These are phyloP conservation scores for Geotrupes spiniger DNA, from an alignment of 2,888 invertebrate genomes.

Conservation along the genomic window DNA sequence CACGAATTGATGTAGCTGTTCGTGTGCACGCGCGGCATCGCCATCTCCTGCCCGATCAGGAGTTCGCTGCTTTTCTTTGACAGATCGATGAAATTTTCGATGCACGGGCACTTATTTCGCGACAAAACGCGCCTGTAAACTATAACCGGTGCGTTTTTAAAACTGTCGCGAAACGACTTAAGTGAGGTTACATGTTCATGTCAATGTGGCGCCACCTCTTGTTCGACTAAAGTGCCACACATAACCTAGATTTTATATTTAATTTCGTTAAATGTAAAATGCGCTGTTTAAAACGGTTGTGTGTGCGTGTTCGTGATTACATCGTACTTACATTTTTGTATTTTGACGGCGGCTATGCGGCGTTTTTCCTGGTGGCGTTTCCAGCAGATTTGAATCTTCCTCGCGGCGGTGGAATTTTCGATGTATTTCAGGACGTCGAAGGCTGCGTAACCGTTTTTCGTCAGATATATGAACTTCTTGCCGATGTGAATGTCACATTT, in stretches of 20 bases:
- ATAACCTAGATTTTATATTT: too few species aligned
- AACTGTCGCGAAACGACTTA: neutral
- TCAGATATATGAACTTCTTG: conserved; percentile 24
- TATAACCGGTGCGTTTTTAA: neutral
- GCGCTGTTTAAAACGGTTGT: too few species aligned
- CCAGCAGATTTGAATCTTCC: conserved; percentile 26
- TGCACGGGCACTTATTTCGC: conserved; percentile 7
- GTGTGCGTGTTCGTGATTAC: neutral
- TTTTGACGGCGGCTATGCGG: conserved; percentile 21
- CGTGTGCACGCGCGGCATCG: neutral
- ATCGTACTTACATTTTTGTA: conserved; percentile 25
- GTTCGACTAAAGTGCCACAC: too few species aligned
- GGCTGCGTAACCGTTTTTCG: conserved; percentile 18
- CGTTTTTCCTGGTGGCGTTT: conserved; percentile 9
- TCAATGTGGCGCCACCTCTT: too few species aligned
- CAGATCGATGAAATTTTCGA: conserved; percentile 26
- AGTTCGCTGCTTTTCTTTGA: conserved; percentile 23
- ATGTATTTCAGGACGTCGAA: conserved; percentile 22
- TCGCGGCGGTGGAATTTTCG: conserved; percentile 15
- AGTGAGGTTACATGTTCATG: too few species aligned
- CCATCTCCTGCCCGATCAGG: conserved; percentile 4
- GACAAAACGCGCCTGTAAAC: conserved; percentile 16
- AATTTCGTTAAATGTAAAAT: too few species aligned
- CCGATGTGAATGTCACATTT: conserved; percentile 23
- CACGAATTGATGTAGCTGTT: conserved; percentile 15